A percentile compares a stretch with the other conserved stretches of the same genome.
Evolutionary conservation across 2,888 invertebrate species (phyloP).

Genomic region (Hipparchia sbordonii): DNA sequence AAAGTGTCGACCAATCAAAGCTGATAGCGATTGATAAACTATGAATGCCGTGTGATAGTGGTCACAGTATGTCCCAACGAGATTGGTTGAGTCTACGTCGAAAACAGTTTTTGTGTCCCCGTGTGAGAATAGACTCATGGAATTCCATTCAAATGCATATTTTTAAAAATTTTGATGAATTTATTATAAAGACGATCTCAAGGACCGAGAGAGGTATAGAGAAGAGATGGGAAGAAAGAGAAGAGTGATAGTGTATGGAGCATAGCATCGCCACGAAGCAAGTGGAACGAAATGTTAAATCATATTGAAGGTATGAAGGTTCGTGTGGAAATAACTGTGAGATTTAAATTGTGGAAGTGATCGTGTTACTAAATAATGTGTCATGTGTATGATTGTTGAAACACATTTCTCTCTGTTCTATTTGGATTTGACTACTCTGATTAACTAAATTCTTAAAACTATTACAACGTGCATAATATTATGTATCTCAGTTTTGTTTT

Average conservation of each 20-base stretch:
- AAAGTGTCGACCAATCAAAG: too few species aligned
- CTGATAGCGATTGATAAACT: too few species aligned
- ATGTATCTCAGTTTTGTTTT: conserved; percentile 18
- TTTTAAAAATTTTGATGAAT: conserved; percentile 18
- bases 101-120: background rate
- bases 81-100: background rate
- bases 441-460: conserved; percentile 46
- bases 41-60: background rate
- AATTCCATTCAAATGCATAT: conserved; percentile 40
- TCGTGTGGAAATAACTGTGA: conserved; percentile 41
- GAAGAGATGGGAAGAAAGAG: conserved; percentile 51
- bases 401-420: conserved; percentile 12
- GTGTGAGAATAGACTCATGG: background rate
- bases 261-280: conserved; percentile 81
- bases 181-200: conserved; percentile 16
- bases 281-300: conserved; percentile 69
- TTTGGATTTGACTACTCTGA: conserved; percentile 17
- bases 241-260: conserved; percentile 60
- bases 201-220: conserved; percentile 40
- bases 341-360: conserved; percentile 23
- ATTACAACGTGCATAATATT: conserved; percentile 59
- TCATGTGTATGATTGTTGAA: conserved; percentile 22
- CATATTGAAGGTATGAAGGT: conserved; percentile 63
- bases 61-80: background rate
- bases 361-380: conserved; percentile 20